phyloP scores from a whole-genome alignment of 92 coral and sea anemone species.

The Umimayanthus chanpuru region DNA sequence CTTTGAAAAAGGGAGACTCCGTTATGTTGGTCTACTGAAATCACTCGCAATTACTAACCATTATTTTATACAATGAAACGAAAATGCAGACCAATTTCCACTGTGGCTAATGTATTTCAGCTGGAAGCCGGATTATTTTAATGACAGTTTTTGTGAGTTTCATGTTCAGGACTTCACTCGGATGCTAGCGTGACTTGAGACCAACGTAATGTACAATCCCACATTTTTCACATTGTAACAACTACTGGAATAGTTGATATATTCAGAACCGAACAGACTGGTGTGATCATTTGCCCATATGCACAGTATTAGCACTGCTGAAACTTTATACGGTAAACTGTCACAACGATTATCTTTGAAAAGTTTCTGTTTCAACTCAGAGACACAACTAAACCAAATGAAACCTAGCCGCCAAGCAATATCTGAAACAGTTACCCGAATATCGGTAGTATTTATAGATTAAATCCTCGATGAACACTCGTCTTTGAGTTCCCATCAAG shows the following conservation, averaged over 20 bases:
- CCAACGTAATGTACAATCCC: not conserved
- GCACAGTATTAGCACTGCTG: not conserved
- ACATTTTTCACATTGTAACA: not conserved
- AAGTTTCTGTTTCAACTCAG: not conserved
- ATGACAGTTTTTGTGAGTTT: not conserved
- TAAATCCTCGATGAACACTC: slow-evolving; percentile 4
- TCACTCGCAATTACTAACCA: not conserved
- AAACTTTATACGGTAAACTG: not conserved
- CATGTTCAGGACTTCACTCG: not conserved
- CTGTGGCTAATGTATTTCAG: slow-evolving; percentile 43
- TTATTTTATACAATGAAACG: slow-evolving; percentile 21
- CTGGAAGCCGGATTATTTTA: slow-evolving; percentile 41
- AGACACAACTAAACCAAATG: slow-evolving; percentile 5
- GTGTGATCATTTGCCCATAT: not conserved
- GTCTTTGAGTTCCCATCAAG: slow-evolving; percentile 13
- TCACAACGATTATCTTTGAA: not conserved
- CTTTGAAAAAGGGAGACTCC: not conserved
- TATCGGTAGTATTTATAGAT: slow-evolving; percentile 20
- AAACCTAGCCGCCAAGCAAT: not conserved
- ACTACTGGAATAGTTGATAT: not conserved
- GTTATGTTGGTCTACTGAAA: not conserved
- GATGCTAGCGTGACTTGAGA: slow-evolving; percentile 20
- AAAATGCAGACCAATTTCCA: slow-evolving; percentile 13
- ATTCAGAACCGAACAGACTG: not conserved
- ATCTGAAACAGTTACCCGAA: not conserved